Base-by-base conservation (phyloP, 2,888 invertebrate genomes). In the Orchestes rusci region DNA sequence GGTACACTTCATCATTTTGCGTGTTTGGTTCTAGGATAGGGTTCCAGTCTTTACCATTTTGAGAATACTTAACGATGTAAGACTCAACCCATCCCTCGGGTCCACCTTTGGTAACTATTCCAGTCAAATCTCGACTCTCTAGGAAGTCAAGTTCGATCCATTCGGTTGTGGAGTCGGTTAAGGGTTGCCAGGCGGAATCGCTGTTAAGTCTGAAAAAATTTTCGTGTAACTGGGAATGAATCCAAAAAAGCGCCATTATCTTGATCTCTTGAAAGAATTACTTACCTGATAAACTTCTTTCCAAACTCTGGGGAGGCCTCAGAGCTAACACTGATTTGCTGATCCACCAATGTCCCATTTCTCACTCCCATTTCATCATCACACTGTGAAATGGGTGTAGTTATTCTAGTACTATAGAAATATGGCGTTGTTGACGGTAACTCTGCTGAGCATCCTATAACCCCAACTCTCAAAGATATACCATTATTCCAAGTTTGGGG, bases 101-200 rank as follows among this genome's bases (percentile, higher is more conserved):
- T 0, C 82, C 81, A 10, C 83, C 50, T 63, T 82, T 82, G 0
- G 84, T 87, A 38, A 76, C 74, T 32, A 92, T 66, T 18, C 89
- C 91, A 1, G 89, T 88, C 28, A 92, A 66, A 59, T 82, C 83
- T 34, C 85, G 77, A 0, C 80, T 78, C 15, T 79, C 80, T 35
- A 80, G 68, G 65, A 91, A 88, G 67, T 91, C 82, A 62, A 89
- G 82, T 79, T 79, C 74, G 45, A 85, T 69, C 73, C 77, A 85
- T 66, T 85, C 82, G 8, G 78, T 77, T 2, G 78, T 77, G 1
- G 80, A 79, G 62, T 79, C 79, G 40, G 76, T 74, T 0, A 77
- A 64, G 0, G 86, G 83, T 43, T 73, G 72, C 86, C 87, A 86
- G 1, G 77, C 79, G 1, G 67, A 64, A 0, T 68, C 62, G 0